Evolutionary conservation across 2,888 invertebrate species (phyloP).

Genomic region (Limnephilus rhombicus): DNA sequence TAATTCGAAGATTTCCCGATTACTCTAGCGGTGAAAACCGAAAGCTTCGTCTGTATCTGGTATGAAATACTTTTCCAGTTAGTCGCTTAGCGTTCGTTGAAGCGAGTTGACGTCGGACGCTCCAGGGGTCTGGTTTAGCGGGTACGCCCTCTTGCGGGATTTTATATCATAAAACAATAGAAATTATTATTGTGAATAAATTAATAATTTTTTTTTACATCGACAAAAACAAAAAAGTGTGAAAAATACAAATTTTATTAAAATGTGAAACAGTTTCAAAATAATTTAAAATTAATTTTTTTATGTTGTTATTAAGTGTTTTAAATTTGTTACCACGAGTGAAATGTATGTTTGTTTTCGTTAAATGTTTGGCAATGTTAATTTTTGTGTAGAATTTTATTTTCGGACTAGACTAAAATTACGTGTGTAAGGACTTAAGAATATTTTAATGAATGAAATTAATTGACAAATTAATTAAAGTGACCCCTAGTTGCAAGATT

Average conservation of each 20-base stretch:
- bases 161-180: neutral
- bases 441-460: neutral
- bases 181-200: neutral
- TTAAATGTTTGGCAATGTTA: constrained; percentile 16
- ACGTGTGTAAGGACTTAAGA: neutral
- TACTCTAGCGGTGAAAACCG: neutral
- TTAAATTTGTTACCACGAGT: neutral
- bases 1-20: neutral
- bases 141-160: constrained; percentile 35
- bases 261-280: neutral
- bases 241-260: neutral
- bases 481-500: neutral
- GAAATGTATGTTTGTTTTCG: constrained; percentile 10
- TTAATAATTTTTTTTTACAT: neutral
- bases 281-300: neutral
- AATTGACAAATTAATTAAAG: neutral
- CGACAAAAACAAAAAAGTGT: neutral
- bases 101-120: neutral
- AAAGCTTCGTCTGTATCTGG: neutral
- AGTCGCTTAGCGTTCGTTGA: constrained; percentile 33
- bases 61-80: constrained; percentile 10
- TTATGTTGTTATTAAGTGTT: neutral
- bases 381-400: constrained; percentile 31
- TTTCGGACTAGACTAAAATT: constrained; percentile 33
- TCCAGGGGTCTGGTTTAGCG: neutral